Evolutionary conservation across 2,113 vertebrate species (phyloP).

Genomic region (Clarias gariepinus): DNA sequence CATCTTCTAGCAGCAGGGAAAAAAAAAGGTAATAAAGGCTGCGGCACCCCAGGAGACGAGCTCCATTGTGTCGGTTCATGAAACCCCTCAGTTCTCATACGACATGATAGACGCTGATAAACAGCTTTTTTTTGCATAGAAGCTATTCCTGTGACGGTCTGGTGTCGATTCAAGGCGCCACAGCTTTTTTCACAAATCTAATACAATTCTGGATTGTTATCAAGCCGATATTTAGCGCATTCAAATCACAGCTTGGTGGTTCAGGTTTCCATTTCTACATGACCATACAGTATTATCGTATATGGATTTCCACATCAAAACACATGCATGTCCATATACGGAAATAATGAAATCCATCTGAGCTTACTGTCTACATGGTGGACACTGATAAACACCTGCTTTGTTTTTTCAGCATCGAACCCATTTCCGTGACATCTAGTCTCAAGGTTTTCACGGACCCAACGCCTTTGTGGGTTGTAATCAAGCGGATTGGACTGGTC

Average conservation of each 20-base stretch:
- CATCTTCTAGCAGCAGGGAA: constrained; percentile 13
- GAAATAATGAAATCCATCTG: neutral
- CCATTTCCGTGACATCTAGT: neutral
- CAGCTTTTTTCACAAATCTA: neutral
- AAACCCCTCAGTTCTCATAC: constrained; percentile 7
- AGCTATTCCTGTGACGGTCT: constrained; percentile 58
- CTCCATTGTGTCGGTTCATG: constrained; percentile 22
- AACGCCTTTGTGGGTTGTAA: constrained; percentile 21
- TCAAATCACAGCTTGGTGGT: constrained; percentile 14
- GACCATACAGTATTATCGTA: neutral
- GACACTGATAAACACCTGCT: neutral
- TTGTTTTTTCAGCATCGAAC: neutral
- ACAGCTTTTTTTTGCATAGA: constrained; percentile 66
- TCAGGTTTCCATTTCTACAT: neutral
- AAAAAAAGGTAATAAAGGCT: constrained; percentile 37
- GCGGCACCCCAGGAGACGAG: neutral
- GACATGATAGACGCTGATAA: constrained; percentile 57
- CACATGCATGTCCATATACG: no score
- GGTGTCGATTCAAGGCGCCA: constrained; percentile 38
- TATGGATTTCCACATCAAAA: neutral
- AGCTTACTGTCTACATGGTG: neutral
- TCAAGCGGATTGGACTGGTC: constrained; percentile 23
- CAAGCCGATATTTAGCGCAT: constrained; percentile 20
- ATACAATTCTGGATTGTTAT: constrained; percentile 20
- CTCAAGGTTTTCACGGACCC: neutral